These are phyloP conservation scores for Rhinoderma darwinii DNA, from an alignment of 2,113 vertebrate genomes.

Conservation along the genomic window DNA sequence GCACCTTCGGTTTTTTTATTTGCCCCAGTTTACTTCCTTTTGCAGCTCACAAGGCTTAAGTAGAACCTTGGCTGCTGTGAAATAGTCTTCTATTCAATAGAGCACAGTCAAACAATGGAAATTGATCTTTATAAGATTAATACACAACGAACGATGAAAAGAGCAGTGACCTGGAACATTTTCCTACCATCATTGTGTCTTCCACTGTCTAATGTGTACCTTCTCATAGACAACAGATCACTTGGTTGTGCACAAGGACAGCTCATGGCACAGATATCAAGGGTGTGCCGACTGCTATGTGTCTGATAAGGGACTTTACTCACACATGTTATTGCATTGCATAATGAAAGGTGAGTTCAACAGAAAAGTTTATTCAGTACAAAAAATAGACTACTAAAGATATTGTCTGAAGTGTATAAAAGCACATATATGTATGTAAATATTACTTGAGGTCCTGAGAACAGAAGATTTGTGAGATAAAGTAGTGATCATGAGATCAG, in stretches of 20 bases:
- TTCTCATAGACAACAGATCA: neutral
- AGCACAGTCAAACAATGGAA: neutral
- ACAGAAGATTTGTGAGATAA: no score
- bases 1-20: neutral
- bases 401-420: neutral
- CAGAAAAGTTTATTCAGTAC: neutral
- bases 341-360: neutral
- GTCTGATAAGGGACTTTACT: neutral
- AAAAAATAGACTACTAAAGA: neutral
- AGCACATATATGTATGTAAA: neutral
- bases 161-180: neutral
- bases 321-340: neutral
- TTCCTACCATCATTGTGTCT: neutral
- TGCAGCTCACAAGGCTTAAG: neutral
- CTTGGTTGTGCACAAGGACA: neutral
- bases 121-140: neutral
- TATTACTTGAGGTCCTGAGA: no score
- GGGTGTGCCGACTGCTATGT: neutral
- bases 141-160: neutral
- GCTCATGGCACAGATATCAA: neutral
- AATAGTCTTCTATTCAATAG: neutral
- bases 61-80: neutral
- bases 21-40: neutral
- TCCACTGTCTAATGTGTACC: neutral
- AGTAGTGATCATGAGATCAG: no score